phyloP scores from a whole-genome alignment of 2,113 vertebrate genomes.

The Cyphomyrus discorhynchus region DNA sequence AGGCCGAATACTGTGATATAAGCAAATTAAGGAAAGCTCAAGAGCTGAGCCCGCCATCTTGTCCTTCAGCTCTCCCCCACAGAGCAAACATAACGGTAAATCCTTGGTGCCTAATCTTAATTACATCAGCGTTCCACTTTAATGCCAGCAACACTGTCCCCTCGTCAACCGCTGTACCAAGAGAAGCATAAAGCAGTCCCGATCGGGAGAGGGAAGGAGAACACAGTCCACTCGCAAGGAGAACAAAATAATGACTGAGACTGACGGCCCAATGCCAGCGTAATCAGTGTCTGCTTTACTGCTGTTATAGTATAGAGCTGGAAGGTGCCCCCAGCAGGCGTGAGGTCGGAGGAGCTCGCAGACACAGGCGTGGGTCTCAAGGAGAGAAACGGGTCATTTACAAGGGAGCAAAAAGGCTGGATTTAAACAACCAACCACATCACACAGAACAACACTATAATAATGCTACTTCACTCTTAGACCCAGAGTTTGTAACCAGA shows the following conservation, averaged over 20 bases:
- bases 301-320: background rate
- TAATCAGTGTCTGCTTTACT: background rate
- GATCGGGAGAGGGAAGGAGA: background rate
- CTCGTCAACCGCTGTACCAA: background rate
- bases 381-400: background rate
- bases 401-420: background rate
- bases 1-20: background rate
- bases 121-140: constrained; percentile 61
- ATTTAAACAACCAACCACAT: background rate
- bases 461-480: background rate
- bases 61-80: background rate
- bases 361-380: background rate
- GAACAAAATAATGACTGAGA: background rate
- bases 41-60: background rate
- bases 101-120: constrained; percentile 57
- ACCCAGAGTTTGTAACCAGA: background rate
- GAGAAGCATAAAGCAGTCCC: constrained; percentile 20
- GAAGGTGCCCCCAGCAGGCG: too few species aligned
- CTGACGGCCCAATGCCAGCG: background rate
- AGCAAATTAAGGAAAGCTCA: background rate
- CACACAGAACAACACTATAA: background rate
- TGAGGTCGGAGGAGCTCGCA: background rate
- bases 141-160: constrained; percentile 2
- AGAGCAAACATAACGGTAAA: constrained; percentile 49
- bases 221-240: background rate